Evolutionary conservation across 2,113 vertebrate species (phyloP).

Genomic region (Spea multiplicata): DNA sequence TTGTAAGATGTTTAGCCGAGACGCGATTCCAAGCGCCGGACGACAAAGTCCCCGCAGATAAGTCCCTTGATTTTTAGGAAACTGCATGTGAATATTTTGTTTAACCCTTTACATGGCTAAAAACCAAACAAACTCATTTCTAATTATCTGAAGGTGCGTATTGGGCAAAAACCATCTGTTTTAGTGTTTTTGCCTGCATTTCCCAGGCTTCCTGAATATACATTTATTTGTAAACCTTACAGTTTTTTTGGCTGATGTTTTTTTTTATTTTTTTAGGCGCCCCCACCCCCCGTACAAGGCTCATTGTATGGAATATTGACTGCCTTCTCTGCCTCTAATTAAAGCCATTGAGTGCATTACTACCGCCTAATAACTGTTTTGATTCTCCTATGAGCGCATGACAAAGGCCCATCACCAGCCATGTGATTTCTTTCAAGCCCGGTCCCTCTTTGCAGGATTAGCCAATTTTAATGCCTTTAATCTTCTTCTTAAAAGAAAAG

Average conservation of each 20-base stretch:
- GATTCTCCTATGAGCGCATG: conserved; percentile 70
- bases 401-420: conserved; percentile 83
- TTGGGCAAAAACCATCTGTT: too few relatives aligned
- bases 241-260: neutral
- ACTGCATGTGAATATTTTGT: neutral
- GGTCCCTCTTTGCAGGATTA: conserved; percentile 89
- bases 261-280: too few relatives aligned
- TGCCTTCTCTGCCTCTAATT: conserved; percentile 63
- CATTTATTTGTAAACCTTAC: too few relatives aligned
- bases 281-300: neutral
- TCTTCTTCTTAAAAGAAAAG: conserved; percentile 80
- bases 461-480: conserved; percentile 91
- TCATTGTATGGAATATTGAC: neutral
- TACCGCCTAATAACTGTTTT: conserved; percentile 73
- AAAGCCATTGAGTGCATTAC: conserved; percentile 79
- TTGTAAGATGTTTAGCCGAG: conserved; percentile 51
- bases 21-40: conserved; percentile 11
- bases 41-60: neutral
- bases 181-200: too few relatives aligned
- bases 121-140: too few relatives aligned
- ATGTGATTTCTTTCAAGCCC: conserved; percentile 83
- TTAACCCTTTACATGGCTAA: neutral
- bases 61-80: neutral
- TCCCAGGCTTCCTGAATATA: too few relatives aligned
- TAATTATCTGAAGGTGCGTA: too few relatives aligned